Evolutionary conservation across 2,113 vertebrate species (phyloP).

Genomic region (Epinephelus fuscoguttatus): DNA sequence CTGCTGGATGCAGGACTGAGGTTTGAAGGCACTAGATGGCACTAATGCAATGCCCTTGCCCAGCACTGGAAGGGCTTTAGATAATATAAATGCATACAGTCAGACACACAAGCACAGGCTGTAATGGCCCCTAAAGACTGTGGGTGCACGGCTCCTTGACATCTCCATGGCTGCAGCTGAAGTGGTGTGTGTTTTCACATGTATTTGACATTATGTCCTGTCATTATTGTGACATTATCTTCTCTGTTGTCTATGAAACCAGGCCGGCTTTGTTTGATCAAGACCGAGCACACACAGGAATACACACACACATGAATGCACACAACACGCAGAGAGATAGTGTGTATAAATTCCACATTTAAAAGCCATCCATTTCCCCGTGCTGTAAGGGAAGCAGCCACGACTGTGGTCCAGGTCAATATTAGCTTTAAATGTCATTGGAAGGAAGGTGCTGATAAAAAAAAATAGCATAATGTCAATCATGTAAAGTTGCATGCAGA

Average conservation of each 20-base stretch:
- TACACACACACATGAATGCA: slow-evolving; percentile 9
- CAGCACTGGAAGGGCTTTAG: background rate
- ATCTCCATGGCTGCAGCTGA: slow-evolving; percentile 53
- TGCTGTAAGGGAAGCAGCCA: slow-evolving; percentile 13
- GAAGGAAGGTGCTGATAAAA: slow-evolving; percentile 48
- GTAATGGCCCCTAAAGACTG: slow-evolving; percentile 3
- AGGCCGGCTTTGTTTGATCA: slow-evolving; percentile 66
- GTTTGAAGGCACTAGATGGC: slow-evolving; percentile 70
- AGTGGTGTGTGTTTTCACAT: slow-evolving; percentile 23
- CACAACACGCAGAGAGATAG: background rate
- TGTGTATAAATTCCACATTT: slow-evolving; percentile 45
- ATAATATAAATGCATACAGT: background rate
- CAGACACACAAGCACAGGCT: background rate
- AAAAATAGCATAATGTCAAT: slow-evolving; percentile 13
- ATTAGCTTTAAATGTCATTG: slow-evolving; percentile 63
- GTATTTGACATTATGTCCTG: slow-evolving; percentile 33
- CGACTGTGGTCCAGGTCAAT: slow-evolving; percentile 52
- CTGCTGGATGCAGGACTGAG: slow-evolving; percentile 18
- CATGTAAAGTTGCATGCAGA: background rate
- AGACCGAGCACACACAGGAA: slow-evolving; percentile 24
- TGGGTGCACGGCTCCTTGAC: background rate
- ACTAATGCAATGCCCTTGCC: slow-evolving; percentile 49
- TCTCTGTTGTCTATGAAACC: slow-evolving; percentile 33
- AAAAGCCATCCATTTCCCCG: slow-evolving; percentile 60
- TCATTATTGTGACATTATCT: slow-evolving; percentile 66